Percentiles rank a stretch among this genome's conserved stretches.
phyloP scores from a whole-genome alignment of 2,888 invertebrate species.

The Clostera curtula region DNA sequence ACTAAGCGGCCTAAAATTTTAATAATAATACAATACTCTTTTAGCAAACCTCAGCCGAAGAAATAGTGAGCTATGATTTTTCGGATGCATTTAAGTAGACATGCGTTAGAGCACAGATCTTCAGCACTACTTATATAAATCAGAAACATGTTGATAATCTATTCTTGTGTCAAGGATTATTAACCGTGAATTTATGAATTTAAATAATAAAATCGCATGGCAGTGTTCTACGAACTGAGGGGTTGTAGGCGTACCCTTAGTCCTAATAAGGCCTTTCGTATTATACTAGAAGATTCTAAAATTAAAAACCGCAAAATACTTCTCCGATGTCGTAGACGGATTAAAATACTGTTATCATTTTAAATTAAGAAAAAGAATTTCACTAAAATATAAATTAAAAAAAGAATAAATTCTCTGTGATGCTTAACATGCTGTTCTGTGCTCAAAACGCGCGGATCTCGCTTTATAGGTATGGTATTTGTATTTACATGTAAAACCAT shows the following conservation, averaged over 20 bases:
- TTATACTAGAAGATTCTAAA: too few relatives aligned
- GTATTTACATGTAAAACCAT: constrained; percentile 74
- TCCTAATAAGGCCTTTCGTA: too few relatives aligned
- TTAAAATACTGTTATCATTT: neutral
- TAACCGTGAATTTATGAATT: neutral
- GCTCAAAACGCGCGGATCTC: constrained; percentile 41
- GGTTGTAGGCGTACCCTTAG: too few relatives aligned
- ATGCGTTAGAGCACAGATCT: constrained; percentile 45
- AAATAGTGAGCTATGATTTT: too few relatives aligned
- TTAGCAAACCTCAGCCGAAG: too few relatives aligned
- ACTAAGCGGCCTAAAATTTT: too few relatives aligned
- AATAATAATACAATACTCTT: too few relatives aligned
- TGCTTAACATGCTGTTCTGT: constrained; percentile 29
- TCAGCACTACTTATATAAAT: constrained; percentile 18
- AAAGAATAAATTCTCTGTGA: constrained; percentile 8
- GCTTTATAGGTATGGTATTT: constrained; percentile 46
- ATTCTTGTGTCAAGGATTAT: constrained; percentile 2
- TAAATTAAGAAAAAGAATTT: neutral
- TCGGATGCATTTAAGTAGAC: constrained; percentile 35
- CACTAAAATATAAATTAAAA: constrained; percentile 4
- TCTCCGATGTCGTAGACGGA: neutral
- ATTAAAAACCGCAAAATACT: constrained; percentile 1
- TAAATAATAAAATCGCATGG: too few relatives aligned
- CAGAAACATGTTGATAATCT: constrained; percentile 4
- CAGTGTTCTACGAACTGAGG: too few relatives aligned